Evolutionary conservation across 1,140 invertebrate genomes (phyloP).

Genomic region (Aphelinus atriplicis): DNA sequence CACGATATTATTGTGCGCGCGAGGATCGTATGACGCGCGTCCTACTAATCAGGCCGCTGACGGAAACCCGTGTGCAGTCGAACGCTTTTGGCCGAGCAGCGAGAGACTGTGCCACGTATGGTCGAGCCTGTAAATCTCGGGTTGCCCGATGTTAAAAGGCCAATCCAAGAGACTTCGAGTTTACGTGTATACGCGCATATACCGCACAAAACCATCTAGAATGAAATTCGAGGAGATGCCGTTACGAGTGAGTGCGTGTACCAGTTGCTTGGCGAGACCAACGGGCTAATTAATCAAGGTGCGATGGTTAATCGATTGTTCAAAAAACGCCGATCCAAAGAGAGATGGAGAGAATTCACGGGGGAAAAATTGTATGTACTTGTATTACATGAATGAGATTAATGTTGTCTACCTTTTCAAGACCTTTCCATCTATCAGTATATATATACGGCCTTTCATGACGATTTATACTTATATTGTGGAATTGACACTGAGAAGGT

Average conservation of each 20-base stretch:
- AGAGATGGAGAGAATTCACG: background rate
- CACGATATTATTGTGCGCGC: background rate
- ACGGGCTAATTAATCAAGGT: background rate
- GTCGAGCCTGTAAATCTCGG: too few species aligned
- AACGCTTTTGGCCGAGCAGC: background rate
- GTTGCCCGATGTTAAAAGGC: background rate
- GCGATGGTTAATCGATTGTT: conserved; percentile 2
- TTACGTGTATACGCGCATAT: background rate
- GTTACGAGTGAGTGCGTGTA: too few species aligned
- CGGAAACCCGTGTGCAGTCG: background rate
- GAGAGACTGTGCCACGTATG: background rate
- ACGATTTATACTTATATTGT: too few species aligned
- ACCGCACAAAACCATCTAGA: background rate
- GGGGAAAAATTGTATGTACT: background rate
- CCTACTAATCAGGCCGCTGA: background rate
- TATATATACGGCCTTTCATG: too few species aligned
- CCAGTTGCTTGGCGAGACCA: too few species aligned
- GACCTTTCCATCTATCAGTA: too few species aligned
- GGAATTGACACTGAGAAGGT: too few species aligned
- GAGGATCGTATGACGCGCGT: background rate
- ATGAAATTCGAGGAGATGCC: too few species aligned
- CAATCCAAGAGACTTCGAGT: background rate
- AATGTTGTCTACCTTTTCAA: conserved; percentile 4
- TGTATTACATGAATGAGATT: background rate
- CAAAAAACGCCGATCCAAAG: background rate